These are phyloP conservation scores for Lynx canadensis DNA, from an alignment of 2,113 vertebrate species.

Conservation along the genomic window DNA sequence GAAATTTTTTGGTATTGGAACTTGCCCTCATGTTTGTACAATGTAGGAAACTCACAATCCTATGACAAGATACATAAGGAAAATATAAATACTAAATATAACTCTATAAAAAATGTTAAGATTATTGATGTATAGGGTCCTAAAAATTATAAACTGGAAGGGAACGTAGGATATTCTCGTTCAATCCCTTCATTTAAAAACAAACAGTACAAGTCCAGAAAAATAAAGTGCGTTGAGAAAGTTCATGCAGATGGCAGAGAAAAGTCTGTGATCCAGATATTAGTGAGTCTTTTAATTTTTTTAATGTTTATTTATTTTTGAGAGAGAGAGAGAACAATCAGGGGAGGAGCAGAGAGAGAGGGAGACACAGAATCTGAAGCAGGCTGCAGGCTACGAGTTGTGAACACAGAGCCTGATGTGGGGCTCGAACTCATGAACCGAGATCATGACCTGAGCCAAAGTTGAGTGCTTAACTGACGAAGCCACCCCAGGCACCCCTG, in stretches of 20 bases:
- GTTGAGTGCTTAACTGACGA: too few relatives aligned
- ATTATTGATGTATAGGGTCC: neutral
- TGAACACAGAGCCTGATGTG: too few relatives aligned
- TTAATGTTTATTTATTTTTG: too few relatives aligned
- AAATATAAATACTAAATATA: neutral
- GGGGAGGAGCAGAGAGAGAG: too few relatives aligned
- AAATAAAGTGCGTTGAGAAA: neutral
- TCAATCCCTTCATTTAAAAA: constrained; percentile 15
- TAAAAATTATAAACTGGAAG: neutral
- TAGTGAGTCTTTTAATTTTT: neutral
- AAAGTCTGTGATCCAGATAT: neutral
- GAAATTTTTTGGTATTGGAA: neutral
- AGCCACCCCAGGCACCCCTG: too few relatives aligned
- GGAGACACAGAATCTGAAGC: too few relatives aligned
- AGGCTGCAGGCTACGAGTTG: too few relatives aligned
- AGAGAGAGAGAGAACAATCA: too few relatives aligned
- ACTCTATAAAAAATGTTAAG: neutral
- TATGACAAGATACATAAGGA: neutral
- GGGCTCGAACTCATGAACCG: too few relatives aligned
- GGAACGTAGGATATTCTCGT: neutral
- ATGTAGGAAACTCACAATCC: neutral
- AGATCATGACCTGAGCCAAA: too few relatives aligned
- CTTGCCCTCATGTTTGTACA: neutral
- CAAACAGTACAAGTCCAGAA: neutral
- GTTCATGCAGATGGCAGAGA: neutral